Conservation (phyloP, 2,113 vertebrate genomes). For the Regulus satrapa region DNA sequence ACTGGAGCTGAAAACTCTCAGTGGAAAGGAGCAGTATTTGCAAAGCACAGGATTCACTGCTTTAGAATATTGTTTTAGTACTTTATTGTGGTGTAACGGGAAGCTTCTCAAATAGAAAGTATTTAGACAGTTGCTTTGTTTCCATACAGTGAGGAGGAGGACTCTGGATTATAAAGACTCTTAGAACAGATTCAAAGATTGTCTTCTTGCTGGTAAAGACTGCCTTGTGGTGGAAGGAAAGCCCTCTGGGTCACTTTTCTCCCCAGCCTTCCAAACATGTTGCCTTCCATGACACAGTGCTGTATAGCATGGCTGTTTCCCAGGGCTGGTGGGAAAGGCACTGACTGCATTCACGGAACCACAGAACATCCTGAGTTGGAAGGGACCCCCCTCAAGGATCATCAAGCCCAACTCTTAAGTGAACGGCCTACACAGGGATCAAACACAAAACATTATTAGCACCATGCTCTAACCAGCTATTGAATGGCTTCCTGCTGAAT, state of each 20-base stretch:
- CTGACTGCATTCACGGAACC: not conserved
- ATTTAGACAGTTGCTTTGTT: not conserved
- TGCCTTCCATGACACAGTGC: not conserved
- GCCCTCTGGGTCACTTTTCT: not conserved
- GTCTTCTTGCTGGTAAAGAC: not conserved
- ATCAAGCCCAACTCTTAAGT: not conserved
- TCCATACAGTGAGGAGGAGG: not conserved
- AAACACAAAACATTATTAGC: not conserved
- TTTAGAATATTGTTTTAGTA: not conserved
- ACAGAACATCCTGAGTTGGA: not conserved
- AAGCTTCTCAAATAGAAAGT: not conserved
- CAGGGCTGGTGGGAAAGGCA: not conserved
- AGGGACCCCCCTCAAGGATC: not conserved
- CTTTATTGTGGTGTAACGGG: not conserved
- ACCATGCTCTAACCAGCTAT: not conserved
- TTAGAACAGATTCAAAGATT: not conserved
- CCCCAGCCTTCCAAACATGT: not conserved
- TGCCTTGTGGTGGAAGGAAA: not conserved
- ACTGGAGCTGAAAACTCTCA: not conserved
- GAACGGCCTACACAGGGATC: not conserved
- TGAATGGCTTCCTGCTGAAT: conserved; percentile 25
- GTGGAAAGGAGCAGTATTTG: not conserved
- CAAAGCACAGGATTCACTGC: not conserved
- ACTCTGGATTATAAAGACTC: not conserved
- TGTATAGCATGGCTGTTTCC: not conserved